Conservation (phyloP, 2,113 vertebrate genomes). For the Gymnorhina tibicen region DNA sequence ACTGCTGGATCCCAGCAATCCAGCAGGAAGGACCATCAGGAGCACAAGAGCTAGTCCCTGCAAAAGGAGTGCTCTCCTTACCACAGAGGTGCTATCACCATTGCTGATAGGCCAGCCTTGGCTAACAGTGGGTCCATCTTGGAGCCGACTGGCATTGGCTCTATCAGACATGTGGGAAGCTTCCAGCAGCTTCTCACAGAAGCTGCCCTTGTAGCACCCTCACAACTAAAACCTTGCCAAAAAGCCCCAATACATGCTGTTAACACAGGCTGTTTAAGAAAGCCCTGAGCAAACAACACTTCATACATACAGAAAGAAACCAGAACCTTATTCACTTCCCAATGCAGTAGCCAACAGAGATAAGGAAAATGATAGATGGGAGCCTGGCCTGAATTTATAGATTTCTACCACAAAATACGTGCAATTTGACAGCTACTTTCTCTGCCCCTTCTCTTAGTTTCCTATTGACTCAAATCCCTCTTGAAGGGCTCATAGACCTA, state of each 20-base stretch:
- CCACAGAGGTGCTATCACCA: neutral
- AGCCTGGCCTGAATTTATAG: constrained; percentile 45
- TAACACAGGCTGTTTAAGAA: neutral
- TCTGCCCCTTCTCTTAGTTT: neutral
- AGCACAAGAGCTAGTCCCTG: neutral
- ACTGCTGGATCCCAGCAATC: neutral
- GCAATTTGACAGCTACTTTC: constrained; percentile 38
- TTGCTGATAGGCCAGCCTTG: accelerated
- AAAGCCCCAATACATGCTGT: neutral
- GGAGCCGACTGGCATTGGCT: accelerated
- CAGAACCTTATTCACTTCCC: neutral
- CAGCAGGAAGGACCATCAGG: neutral
- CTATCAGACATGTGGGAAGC: accelerated
- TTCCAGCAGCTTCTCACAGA: neutral
- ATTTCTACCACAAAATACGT: neutral
- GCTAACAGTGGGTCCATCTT: neutral
- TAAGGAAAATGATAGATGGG: constrained; percentile 47
- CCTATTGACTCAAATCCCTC: constrained; percentile 31
- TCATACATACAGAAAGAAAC: neutral
- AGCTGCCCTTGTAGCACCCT: neutral
- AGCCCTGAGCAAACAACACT: neutral
- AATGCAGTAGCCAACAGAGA: neutral
- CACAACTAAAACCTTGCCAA: neutral
- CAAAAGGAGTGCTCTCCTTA: neutral
- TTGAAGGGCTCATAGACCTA: constrained; percentile 6